Conservation (phyloP, 2,113 vertebrate genomes). For the Elaphurus davidianus region DNA sequence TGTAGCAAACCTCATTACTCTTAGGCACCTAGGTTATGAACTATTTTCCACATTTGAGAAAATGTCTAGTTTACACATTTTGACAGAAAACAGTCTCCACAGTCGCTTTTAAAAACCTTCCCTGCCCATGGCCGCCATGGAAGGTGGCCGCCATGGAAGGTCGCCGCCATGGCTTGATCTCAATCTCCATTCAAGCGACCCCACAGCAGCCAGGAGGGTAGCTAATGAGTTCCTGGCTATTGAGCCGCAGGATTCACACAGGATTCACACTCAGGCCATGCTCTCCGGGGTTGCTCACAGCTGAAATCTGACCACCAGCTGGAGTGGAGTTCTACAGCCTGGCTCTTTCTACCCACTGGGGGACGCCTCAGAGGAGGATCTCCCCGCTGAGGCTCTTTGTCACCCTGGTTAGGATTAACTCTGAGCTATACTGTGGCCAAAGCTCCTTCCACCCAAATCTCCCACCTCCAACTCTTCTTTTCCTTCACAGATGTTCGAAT, state of each 20-base stretch:
- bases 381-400: background rate
- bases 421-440: fast-evolving
- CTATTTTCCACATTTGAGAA: background rate
- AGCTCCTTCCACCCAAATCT: fast-evolving
- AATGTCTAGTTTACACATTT: background rate
- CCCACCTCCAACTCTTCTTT: background rate
- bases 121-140: fast-evolving
- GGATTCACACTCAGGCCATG: no score
- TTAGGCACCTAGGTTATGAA: background rate
- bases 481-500: background rate
- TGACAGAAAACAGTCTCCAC: background rate
- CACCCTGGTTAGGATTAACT: background rate
- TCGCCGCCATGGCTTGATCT: fast-evolving
- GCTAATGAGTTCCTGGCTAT: background rate
- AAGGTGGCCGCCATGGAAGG: fast-evolving
- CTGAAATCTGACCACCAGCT: no score
- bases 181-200: background rate
- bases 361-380: background rate
- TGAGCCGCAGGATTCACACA: no score
- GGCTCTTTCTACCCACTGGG: background rate
- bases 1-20: background rate
- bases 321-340: fast-evolving
- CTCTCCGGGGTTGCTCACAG: background rate
- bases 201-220: fast-evolving
- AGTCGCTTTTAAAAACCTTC: background rate